Conservation (phyloP, 2,113 vertebrate species). For the Eptesicus fuscus region DNA sequence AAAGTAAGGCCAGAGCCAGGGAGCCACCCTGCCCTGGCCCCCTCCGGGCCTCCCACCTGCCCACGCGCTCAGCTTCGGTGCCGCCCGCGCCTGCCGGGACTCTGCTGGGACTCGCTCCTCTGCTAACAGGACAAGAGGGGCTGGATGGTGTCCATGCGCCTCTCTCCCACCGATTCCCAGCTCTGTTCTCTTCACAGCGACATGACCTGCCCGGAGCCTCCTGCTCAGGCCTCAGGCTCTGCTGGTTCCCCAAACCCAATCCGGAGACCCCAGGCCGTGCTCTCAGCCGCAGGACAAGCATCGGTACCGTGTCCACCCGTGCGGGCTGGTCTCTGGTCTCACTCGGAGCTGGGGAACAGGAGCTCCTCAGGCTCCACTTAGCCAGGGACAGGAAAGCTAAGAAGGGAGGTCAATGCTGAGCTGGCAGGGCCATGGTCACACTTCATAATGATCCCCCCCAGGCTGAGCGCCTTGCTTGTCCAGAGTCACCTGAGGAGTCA, state of each 20-base stretch:
- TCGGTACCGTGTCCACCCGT: neutral
- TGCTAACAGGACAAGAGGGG: neutral
- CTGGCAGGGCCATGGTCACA: neutral
- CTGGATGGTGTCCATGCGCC: neutral
- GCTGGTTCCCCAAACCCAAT: neutral
- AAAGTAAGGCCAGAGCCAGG: neutral
- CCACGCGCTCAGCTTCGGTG: neutral
- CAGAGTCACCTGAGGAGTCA: neutral
- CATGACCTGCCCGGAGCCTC: neutral
- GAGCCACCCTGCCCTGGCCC: rapidly evolving
- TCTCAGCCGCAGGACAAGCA: rapidly evolving
- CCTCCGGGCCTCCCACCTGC: too few relatives aligned
- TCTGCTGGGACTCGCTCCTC: neutral
- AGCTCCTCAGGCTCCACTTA: too few relatives aligned
- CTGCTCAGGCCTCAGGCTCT: neutral
- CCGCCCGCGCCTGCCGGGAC: neutral
- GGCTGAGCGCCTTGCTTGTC: neutral
- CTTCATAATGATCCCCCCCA: neutral
- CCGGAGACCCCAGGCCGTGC: too few relatives aligned
- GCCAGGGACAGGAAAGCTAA: neutral
- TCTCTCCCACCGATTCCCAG: neutral
- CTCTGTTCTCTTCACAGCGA: neutral
- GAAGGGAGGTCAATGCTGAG: neutral
- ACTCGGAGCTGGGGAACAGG: neutral
- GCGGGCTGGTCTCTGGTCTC: neutral